Base-by-base conservation (phyloP, 2,113 vertebrate species). In the Oryzias curvinotus region DNA sequence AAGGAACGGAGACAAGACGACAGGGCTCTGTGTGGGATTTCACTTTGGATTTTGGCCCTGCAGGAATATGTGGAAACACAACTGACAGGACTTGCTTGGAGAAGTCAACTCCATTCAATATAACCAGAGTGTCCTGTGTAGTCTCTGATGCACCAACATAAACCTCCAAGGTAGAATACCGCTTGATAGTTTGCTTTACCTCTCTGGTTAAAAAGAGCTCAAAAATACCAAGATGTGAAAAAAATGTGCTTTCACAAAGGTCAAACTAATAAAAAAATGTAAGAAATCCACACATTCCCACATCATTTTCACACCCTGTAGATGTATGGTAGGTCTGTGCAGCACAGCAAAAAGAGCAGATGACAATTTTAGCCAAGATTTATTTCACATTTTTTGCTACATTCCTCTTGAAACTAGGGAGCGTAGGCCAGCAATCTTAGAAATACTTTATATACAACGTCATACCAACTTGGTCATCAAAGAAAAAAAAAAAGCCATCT, bases 21-120 rank as follows among this genome's bases (percentile, higher is more conserved):
- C 88, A 85, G 71, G 84, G 77, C 87, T 88, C 85, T 67, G 71
- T 86, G 87, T 84, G 84, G 81, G 87, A 87, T 87, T 90, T 91
- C 85, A 88, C 87, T 89, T 89, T 87, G 84, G 81, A 85, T 86
- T 77, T 72, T 77, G 74, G 68, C 82, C 85, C 90, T 84, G 75
- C 78, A 85, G 87, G 86, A 80, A 84, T 83, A 76, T 81, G 86
- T 88, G 79, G 79, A 87, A 87, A 83, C 78, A 85, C 84, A 86
- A 85, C 83, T 89, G 88, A 90, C 88, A 90, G 84, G 77, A 84
- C 78, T 85, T 82, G 83, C 81, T 75, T 80, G 82, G 73, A 87
- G 76, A 81, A 89, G 85, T 89, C 87, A 41, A 70, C 70, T 87
- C 75, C 63, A 77, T 82, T 90, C 88, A 90, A 71, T 78, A 81